Conservation (phyloP, 1,140 invertebrate genomes). For the Drosophila tropicalis region DNA sequence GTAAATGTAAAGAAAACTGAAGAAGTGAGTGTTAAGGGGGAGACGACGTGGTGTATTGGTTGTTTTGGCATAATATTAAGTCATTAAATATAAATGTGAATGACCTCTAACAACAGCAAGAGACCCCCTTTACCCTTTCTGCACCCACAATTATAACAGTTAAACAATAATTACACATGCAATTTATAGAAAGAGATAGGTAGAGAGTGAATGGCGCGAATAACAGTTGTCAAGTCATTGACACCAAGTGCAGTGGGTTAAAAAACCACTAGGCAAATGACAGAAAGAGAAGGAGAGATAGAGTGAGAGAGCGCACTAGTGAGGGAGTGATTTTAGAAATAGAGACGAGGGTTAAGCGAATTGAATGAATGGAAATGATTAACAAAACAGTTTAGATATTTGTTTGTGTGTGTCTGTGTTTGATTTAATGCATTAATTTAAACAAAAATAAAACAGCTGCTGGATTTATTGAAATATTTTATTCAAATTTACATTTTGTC, state of each 20-base stretch:
- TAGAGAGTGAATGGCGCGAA: neutral
- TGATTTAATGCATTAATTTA: constrained; percentile 42
- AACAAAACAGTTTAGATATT: constrained; percentile 27
- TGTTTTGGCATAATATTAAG: neutral
- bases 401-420: constrained; percentile 3
- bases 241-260: constrained; percentile 35
- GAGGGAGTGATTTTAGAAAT: neutral
- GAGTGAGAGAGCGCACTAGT: neutral
- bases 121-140: neutral
- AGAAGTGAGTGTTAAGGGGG: neutral
- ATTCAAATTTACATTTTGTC: constrained; percentile 52
- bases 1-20: neutral
- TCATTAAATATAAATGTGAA: constrained; percentile 12
- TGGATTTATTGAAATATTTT: constrained; percentile 5
- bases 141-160: neutral
- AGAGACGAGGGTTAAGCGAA: constrained; percentile 6
- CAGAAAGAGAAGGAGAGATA: constrained; percentile 20
- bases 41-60: neutral
- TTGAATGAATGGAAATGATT: constrained; percentile 34
- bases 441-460: constrained; percentile 4
- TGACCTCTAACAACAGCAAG: neutral
- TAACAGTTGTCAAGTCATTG: constrained; percentile 53
- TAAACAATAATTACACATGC: constrained; percentile 13
- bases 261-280: constrained; percentile 15
- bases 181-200: neutral